Evolutionary conservation across 2,797 vertebrate genomes (phyloP).

Genomic region (Anguilla marmorata): DNA sequence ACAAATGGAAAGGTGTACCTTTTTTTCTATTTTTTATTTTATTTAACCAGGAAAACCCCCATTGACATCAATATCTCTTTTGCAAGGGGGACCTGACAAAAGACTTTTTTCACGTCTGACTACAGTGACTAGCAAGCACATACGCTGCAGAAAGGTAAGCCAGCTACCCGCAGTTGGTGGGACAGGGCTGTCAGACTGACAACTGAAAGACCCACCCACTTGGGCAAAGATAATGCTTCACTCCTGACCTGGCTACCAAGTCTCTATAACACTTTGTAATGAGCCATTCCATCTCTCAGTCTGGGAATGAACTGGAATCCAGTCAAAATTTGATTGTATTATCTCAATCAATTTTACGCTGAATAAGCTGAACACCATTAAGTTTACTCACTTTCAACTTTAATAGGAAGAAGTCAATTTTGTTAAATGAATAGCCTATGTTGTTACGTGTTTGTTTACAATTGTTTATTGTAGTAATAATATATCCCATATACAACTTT

Average conservation of each 20-base stretch:
- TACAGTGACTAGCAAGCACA: neutral
- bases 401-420: neutral
- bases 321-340: neutral
- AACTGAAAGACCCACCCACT: neutral
- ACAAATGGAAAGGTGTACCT: neutral
- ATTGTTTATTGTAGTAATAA: too few relatives aligned
- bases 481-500: too few relatives aligned
- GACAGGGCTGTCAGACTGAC: constrained; percentile 2
- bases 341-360: neutral
- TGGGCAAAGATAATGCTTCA: constrained; percentile 2
- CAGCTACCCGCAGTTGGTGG: neutral
- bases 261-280: constrained; percentile 13
- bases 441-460: too few relatives aligned
- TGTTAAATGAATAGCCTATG: too few relatives aligned
- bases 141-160: neutral
- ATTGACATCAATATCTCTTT: too few relatives aligned
- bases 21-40: too few relatives aligned
- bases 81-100: neutral
- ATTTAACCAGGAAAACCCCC: too few relatives aligned
- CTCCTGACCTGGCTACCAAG: constrained; percentile 8
- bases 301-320: constrained; percentile 1
- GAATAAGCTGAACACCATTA: neutral
- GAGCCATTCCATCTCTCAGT: neutral
- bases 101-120: neutral
- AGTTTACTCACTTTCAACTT: neutral